Conservation (phyloP, 2,888 invertebrate species). For the Drosophila ustulata region DNA sequence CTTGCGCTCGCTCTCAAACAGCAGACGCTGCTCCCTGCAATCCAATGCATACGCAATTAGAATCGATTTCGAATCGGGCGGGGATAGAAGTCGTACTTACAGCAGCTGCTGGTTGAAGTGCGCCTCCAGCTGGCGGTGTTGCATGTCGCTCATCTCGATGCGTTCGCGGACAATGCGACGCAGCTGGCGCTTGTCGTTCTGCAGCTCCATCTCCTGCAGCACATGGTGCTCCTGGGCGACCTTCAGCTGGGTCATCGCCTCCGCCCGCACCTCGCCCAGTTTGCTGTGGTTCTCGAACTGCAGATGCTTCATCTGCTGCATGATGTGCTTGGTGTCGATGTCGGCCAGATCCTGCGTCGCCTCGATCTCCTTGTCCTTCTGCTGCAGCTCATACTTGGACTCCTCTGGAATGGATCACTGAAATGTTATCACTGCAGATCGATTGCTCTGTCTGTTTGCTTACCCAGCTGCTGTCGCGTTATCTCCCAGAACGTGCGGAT, state of each 20-base stretch:
- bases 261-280: conserved; percentile 93
- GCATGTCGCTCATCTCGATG: conserved; percentile 84
- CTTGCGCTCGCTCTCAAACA: conserved; percentile 89
- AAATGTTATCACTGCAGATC: background rate
- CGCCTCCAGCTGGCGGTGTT: conserved; percentile 83
- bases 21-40: conserved; percentile 87
- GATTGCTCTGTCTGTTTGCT: conserved; percentile 78
- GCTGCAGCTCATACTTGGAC: conserved; percentile 86
- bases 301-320: conserved; percentile 96
- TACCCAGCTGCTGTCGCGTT: conserved; percentile 94
- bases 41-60: too few relatives aligned
- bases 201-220: conserved; percentile 90
- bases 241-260: conserved; percentile 92
- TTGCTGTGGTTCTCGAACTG: conserved; percentile 96
- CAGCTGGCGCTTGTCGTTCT: conserved; percentile 86
- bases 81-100: conserved; percentile 74
- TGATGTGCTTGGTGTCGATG: conserved; percentile 93
- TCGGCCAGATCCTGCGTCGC: conserved; percentile 95
- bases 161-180: conserved; percentile 86
- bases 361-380: conserved; percentile 95
- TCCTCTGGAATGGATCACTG: conserved; percentile 72
- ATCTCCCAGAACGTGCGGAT: conserved; percentile 98
- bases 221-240: conserved; percentile 93
- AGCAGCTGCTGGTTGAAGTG: conserved; percentile 79
- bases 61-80: too few relatives aligned